Evolutionary conservation across 2,888 invertebrate species (phyloP).

Genomic region (Cryptocephalus moraei): DNA sequence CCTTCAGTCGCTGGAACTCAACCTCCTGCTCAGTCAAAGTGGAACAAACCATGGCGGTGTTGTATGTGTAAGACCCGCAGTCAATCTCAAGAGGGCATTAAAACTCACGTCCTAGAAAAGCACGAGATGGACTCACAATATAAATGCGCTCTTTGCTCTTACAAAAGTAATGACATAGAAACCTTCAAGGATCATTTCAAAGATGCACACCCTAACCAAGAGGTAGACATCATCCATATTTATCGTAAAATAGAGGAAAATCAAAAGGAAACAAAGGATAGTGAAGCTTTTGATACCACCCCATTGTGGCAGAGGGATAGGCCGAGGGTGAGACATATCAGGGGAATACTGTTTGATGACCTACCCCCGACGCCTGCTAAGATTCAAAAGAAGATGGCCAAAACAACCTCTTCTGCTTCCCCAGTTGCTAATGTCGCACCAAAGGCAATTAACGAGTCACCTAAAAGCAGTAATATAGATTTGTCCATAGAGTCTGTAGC

Average conservation of each 20-base stretch:
- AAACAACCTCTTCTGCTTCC: not conserved
- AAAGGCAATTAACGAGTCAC: not conserved
- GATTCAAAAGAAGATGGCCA: constrained; percentile 15
- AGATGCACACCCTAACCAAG: constrained; percentile 44
- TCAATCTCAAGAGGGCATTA: constrained; percentile 48
- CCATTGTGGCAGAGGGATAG: constrained; percentile 53
- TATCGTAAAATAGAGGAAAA: constrained; percentile 44
- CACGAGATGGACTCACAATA: constrained; percentile 61
- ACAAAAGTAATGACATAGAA: constrained; percentile 43
- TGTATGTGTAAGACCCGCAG: constrained; percentile 55
- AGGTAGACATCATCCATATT: constrained; percentile 39
- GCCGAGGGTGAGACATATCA: constrained; percentile 34
- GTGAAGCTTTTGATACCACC: constrained; percentile 43
- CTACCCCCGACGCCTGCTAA: constrained; percentile 23
- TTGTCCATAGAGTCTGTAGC: constrained; percentile 31
- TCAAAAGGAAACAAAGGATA: constrained; percentile 19
- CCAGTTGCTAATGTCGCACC: not conserved
- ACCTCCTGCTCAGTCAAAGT: constrained; percentile 36
- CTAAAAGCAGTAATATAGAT: constrained; percentile 12
- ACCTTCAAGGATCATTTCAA: constrained; percentile 51
- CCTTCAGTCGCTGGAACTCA: not conserved
- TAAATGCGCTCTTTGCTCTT: constrained; percentile 60
- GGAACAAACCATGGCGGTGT: constrained; percentile 59
- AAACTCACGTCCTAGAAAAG: constrained; percentile 45
- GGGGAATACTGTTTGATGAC: constrained; percentile 49